Percentiles rank a stretch among this genome's conserved stretches.
Evolutionary conservation across 2,113 vertebrate genomes (phyloP).

Genomic region (Psittacula cyanocephala): DNA sequence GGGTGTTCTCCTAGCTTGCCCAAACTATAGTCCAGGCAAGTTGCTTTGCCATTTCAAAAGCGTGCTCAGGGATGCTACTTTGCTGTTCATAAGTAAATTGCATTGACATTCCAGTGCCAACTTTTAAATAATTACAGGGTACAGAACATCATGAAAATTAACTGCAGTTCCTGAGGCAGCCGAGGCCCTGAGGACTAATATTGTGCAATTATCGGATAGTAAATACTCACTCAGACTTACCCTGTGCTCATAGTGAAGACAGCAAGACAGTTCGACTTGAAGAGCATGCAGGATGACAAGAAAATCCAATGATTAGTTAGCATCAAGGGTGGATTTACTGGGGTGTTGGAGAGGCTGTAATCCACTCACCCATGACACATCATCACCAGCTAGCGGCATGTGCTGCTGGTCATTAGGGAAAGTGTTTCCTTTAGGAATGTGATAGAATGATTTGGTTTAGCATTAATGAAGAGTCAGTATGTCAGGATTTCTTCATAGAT

Average conservation of each 20-base stretch:
- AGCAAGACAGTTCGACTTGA: neutral
- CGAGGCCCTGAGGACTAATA: neutral
- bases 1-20: neutral
- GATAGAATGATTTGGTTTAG: neutral
- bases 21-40: neutral
- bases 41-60: neutral
- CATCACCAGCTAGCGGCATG: neutral
- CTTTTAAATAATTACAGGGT: neutral
- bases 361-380: neutral
- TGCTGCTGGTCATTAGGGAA: neutral
- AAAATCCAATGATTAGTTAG: neutral
- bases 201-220: neutral
- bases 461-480: neutral
- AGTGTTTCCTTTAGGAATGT: neutral
- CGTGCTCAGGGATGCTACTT: neutral
- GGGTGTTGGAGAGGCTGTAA: neutral
- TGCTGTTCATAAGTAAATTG: neutral
- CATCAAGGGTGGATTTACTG: neutral
- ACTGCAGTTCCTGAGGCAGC: neutral
- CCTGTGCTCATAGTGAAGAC: neutral
- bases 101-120: neutral
- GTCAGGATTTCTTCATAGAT: neutral
- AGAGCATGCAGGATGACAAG: neutral
- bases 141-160: neutral
- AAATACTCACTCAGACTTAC: neutral